Percentiles rank a stretch among this genome's conserved stretches.
Evolutionary conservation across 2,797 vertebrate species (phyloP).

Genomic region (Anguilla anguilla): DNA sequence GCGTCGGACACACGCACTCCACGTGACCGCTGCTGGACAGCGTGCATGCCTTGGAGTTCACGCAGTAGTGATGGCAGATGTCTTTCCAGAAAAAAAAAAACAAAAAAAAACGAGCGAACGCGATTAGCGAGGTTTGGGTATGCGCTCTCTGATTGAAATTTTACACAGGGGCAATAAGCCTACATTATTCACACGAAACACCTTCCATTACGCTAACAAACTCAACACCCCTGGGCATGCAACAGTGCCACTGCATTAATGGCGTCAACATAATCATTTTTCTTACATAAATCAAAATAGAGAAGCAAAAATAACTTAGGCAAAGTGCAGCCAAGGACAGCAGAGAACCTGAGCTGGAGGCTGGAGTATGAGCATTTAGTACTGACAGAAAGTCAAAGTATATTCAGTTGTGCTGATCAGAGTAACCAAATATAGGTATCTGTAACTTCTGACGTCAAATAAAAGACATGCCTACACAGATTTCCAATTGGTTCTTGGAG

Average conservation of each 20-base stretch:
- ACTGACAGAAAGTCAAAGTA: neutral
- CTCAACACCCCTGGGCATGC: constrained; percentile 3
- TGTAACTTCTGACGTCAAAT: neutral
- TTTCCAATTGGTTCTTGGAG: neutral
- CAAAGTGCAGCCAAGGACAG: neutral
- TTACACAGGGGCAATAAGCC: constrained; percentile 3
- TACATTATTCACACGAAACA: constrained; percentile 24
- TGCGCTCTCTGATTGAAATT: constrained; percentile 9
- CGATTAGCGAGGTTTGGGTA: neutral
- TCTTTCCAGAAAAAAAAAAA: constrained; percentile 39
- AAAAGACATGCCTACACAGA: neutral
- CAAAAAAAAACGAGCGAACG: neutral
- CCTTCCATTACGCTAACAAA: constrained; percentile 13
- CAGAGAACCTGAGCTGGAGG: neutral
- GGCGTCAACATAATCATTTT: neutral
- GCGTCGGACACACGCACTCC: constrained; percentile 78
- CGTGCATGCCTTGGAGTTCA: constrained; percentile 80
- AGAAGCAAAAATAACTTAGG: neutral
- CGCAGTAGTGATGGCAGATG: constrained; percentile 78
- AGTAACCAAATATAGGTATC: neutral
- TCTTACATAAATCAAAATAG: neutral
- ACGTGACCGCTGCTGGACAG: constrained; percentile 74
- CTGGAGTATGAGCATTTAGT: neutral
- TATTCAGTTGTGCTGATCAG: neutral
- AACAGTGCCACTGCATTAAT: constrained; percentile 3